These are phyloP conservation scores for Drosophila kokeensis DNA, from an alignment of 2,888 invertebrate genomes.

Conservation along the genomic window DNA sequence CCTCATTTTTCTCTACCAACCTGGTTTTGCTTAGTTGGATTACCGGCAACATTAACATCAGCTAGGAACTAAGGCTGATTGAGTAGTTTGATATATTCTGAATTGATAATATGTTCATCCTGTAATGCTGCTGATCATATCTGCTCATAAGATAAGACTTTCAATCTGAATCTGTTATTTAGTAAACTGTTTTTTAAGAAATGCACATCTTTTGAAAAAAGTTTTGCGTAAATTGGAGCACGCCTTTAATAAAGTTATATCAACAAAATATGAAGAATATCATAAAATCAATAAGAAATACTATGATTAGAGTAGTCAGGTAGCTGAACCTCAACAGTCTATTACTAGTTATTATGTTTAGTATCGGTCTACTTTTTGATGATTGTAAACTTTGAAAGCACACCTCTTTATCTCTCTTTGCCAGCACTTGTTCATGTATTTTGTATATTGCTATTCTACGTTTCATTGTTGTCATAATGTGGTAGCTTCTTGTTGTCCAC, in stretches of 20 bases:
- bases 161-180: neutral
- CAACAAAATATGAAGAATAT: neutral
- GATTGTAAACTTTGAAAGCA: slow-evolving; percentile 1
- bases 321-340: neutral
- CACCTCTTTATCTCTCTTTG: slow-evolving; percentile 20
- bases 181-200: neutral
- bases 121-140: neutral
- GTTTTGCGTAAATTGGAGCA: neutral
- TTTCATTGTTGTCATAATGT: slow-evolving; percentile 71
- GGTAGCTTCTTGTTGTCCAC: slow-evolving; percentile 51
- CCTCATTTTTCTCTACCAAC: neutral
- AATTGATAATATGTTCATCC: neutral
- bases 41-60: slow-evolving; percentile 38
- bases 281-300: neutral
- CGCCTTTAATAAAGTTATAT: neutral
- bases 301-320: neutral
- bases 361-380: neutral
- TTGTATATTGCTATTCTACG: slow-evolving; percentile 45
- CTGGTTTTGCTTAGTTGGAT: slow-evolving; percentile 59
- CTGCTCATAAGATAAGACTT: neutral
- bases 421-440: neutral
- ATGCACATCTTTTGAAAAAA: neutral
- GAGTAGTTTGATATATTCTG: neutral
- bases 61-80: slow-evolving; percentile 33
- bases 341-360: neutral